These are phyloP conservation scores for Drosophila mayri DNA, from an alignment of 1,140 invertebrate genomes.

Conservation along the genomic window DNA sequence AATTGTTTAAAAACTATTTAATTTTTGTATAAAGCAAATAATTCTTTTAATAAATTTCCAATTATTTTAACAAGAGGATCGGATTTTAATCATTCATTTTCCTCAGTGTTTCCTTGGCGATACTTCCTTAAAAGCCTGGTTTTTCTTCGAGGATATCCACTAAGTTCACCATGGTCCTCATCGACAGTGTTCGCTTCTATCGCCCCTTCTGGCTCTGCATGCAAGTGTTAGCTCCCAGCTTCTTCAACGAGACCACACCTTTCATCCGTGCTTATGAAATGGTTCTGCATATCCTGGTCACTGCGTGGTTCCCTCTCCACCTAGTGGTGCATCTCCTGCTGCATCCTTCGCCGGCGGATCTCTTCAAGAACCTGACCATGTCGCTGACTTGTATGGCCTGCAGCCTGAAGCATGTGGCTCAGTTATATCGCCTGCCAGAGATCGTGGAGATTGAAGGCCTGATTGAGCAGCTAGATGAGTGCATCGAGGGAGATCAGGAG, in stretches of 20 bases:
- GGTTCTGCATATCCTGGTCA: constrained; percentile 46
- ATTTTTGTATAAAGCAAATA: no score
- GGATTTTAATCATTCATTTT: not conserved
- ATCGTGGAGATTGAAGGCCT: constrained; percentile 48
- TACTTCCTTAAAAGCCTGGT: constrained; percentile 40
- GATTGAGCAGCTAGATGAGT: constrained; percentile 34
- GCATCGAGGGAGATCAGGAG: constrained; percentile 33
- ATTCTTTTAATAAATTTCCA: not conserved
- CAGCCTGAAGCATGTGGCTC: constrained; percentile 54
- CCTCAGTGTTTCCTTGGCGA: not conserved
- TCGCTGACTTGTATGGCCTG: constrained; percentile 39
- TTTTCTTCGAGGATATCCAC: not conserved
- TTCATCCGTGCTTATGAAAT: constrained; percentile 14
- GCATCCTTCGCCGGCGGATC: constrained; percentile 14
- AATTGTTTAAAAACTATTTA: no score
- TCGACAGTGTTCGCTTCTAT: constrained; percentile 60
- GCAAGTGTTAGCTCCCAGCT: constrained; percentile 44
- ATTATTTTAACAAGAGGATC: not conserved
- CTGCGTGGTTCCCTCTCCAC: constrained; percentile 56
- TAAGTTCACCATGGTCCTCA: constrained; percentile 23
- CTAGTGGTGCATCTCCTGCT: constrained; percentile 43
- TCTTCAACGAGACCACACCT: constrained; percentile 26
- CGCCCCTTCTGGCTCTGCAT: constrained; percentile 58
- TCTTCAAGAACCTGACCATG: constrained; percentile 54
- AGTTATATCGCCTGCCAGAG: constrained; percentile 36